Evolutionary conservation across 2,888 invertebrate genomes (phyloP).

Genomic region (Chesias legatella): DNA sequence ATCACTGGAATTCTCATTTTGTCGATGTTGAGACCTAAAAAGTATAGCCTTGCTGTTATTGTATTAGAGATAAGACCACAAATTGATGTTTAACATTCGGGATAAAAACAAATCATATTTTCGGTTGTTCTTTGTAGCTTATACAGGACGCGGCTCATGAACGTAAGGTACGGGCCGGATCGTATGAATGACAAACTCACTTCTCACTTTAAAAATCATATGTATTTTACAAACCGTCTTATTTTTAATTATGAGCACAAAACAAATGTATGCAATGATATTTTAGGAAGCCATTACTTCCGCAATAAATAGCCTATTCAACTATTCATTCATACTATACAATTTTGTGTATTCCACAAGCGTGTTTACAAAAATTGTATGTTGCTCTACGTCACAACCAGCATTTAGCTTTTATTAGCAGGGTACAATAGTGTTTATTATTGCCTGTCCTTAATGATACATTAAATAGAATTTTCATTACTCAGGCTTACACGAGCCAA

Average conservation of each 20-base stretch:
- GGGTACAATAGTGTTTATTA: conserved; percentile 49
- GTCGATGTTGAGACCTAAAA: conserved; percentile 20
- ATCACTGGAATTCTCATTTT: conserved; percentile 30
- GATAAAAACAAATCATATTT: conserved; percentile 41
- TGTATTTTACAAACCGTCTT: conserved; percentile 15
- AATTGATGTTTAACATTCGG: conserved; percentile 22
- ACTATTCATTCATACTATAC: conserved; percentile 58
- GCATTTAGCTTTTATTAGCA: conserved; percentile 27
- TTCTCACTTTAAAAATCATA: conserved; percentile 30
- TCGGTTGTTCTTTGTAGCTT: conserved; percentile 62
- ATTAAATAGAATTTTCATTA: conserved; percentile 29
- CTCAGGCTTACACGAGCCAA: conserved; percentile 33
- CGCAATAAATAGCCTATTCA: conserved; percentile 78
- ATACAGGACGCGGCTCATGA: conserved; percentile 60
- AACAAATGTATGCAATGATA: conserved; percentile 72
- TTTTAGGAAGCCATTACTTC: conserved; percentile 81
- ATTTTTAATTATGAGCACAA: conserved; percentile 26
- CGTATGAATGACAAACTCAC: conserved; percentile 46
- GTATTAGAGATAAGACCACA: conserved; percentile 6
- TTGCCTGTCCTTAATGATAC: conserved; percentile 41
- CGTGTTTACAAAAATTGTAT: conserved; percentile 81
- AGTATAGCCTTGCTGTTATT: conserved; percentile 10
- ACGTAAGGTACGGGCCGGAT: conserved; percentile 58
- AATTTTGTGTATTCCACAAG: conserved; percentile 77
- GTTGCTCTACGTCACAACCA: conserved; percentile 55